These are phyloP conservation scores for Acleris cristana DNA, from an alignment of 2,888 invertebrate species.

Conservation along the genomic window DNA sequence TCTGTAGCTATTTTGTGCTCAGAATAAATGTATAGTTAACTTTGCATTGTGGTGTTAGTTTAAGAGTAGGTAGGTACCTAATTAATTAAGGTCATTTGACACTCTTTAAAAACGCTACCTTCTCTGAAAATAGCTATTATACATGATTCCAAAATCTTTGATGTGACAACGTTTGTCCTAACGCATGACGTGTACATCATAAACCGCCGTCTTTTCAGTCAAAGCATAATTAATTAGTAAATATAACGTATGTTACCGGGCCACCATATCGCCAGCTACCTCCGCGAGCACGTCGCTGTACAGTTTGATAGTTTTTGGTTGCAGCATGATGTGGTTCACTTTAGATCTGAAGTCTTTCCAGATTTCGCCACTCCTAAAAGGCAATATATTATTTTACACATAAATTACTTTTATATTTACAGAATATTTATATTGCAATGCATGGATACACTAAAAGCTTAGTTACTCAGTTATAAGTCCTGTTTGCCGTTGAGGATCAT, in stretches of 20 bases:
- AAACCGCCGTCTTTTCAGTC: too few relatives aligned
- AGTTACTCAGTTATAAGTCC: conserved; percentile 54
- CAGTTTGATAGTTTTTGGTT: conserved; percentile 85
- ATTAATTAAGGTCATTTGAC: too few relatives aligned
- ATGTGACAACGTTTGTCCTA: too few relatives aligned
- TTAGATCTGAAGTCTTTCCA: conserved; percentile 88
- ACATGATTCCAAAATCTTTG: too few relatives aligned
- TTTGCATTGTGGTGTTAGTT: too few relatives aligned
- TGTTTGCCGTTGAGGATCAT: conserved; percentile 41
- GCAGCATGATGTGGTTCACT: conserved; percentile 88
- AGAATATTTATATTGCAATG: background rate
- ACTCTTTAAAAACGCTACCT: too few relatives aligned
- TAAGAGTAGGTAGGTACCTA: too few relatives aligned
- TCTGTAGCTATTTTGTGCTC: too few relatives aligned
- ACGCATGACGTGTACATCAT: too few relatives aligned
- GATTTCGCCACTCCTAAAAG: conserved; percentile 86
- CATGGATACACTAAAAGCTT: background rate
- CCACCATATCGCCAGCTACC: conserved; percentile 84
- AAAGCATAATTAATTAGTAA: too few relatives aligned
- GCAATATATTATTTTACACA: background rate
- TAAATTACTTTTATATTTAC: background rate
- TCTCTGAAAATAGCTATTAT: too few relatives aligned
- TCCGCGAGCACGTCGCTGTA: conserved; percentile 85
- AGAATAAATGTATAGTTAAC: too few relatives aligned
- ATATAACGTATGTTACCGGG: conserved; percentile 60